Evolutionary conservation across 2,113 vertebrate species (phyloP).

Genomic region (Oreochromis niloticus): DNA sequence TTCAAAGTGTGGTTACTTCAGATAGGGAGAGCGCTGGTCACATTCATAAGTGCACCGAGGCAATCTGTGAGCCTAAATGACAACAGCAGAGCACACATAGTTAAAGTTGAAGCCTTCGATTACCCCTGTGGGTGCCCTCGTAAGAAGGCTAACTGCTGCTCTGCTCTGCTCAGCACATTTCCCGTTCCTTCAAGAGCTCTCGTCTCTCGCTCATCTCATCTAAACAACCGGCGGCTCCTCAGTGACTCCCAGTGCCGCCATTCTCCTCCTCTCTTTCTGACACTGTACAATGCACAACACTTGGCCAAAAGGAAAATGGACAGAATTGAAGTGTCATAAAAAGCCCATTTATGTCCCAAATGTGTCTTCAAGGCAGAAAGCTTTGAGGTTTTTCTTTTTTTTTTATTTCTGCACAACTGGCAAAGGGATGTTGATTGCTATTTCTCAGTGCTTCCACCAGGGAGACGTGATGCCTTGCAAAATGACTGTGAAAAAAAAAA

Average conservation of each 20-base stretch:
- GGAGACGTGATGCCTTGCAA: conserved; percentile 16
- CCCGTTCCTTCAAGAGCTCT: conserved; percentile 24
- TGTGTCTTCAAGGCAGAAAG: conserved; percentile 49
- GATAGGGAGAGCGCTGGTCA: background rate
- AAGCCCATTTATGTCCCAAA: conserved; percentile 57
- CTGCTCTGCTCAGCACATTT: conserved; percentile 63
- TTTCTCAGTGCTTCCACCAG: conserved; percentile 21
- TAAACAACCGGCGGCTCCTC: conserved; percentile 46
- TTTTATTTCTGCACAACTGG: conserved; percentile 8
- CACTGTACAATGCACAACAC: conserved; percentile 30
- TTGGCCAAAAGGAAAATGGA: conserved; percentile 32
- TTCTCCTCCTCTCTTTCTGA: conserved; percentile 27
- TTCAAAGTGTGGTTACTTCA: conserved; percentile 18
- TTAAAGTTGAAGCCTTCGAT: conserved; percentile 45
- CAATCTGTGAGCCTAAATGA: conserved; percentile 36
- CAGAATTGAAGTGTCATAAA: conserved; percentile 64
- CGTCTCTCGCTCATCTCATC: conserved; percentile 41
- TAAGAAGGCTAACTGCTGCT: conserved; percentile 42
- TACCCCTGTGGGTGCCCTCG: conserved; percentile 31
- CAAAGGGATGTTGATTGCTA: conserved; percentile 24
- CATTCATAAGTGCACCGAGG: conserved; percentile 14
- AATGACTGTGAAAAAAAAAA: conserved; percentile 13
- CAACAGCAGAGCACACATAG: conserved; percentile 17
- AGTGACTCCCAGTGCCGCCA: conserved; percentile 12
- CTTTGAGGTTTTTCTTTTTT: conserved; percentile 4